Percentiles rank a stretch among this genome's conserved stretches.
phyloP scores from a whole-genome alignment of 2,113 vertebrate species.

The Tonatia bakeri region DNA sequence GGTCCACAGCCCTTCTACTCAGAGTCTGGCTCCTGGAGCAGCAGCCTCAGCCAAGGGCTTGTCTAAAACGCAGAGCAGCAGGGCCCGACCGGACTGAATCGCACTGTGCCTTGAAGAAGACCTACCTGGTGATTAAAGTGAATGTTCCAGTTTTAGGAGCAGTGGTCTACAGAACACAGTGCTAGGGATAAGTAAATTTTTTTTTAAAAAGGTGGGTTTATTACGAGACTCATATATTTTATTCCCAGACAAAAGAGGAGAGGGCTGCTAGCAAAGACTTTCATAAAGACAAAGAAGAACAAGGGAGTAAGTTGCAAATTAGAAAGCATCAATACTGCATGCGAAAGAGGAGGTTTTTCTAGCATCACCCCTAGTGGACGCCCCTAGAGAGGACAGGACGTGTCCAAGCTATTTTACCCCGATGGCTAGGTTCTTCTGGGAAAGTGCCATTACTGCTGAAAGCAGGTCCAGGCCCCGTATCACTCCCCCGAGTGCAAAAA shows the following conservation, averaged over 20 bases:
- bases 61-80: neutral
- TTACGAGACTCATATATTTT: neutral
- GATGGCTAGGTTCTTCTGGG: neutral
- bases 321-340: neutral
- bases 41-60: neutral
- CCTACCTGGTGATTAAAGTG: neutral
- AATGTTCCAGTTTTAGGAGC: neutral
- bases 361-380: neutral
- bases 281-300: neutral
- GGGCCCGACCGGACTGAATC: neutral
- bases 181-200: neutral
- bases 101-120: neutral
- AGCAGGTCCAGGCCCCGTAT: neutral
- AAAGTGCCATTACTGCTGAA: slow-evolving; percentile 21
- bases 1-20: neutral
- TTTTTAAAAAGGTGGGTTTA: neutral
- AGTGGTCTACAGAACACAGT: neutral
- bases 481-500: slow-evolving; percentile 19
- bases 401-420: neutral
- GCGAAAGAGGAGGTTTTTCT: neutral
- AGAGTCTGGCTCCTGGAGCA: neutral
- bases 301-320: neutral
- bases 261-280: neutral
- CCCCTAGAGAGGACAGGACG: neutral
- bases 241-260: neutral